phyloP scores from a whole-genome alignment of 1,140 invertebrate species.

The Homarus americanus region DNA sequence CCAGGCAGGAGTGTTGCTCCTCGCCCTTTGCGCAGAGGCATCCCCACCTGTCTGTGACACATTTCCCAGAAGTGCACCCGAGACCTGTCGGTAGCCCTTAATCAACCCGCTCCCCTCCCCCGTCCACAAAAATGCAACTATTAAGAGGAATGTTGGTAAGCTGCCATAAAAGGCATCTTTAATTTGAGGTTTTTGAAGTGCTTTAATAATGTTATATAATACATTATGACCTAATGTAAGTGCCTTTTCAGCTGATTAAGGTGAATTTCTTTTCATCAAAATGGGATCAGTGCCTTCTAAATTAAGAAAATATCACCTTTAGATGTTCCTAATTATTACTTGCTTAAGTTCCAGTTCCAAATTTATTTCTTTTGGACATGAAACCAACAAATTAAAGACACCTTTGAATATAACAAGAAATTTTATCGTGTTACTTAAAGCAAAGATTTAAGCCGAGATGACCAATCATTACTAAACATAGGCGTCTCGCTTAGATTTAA shows the following conservation, averaged over 20 bases:
- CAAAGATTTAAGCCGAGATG: not conserved
- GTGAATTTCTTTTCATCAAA: not conserved
- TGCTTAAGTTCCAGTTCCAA: not conserved
- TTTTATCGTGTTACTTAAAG: not conserved
- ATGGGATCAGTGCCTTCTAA: not conserved
- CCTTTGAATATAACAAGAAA: not conserved
- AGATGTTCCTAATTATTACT: not conserved
- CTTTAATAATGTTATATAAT: not conserved
- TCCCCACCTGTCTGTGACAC: slow-evolving; percentile 20
- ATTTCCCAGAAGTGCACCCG: not conserved
- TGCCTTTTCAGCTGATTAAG: not conserved
- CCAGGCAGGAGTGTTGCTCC: slow-evolving; percentile 11
- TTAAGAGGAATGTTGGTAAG: slow-evolving; percentile 8
- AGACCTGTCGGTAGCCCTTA: not conserved
- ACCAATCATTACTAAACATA: not conserved
- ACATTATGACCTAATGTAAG: not conserved
- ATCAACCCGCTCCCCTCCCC: not conserved
- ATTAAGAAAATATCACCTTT: not conserved
- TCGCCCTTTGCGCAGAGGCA: slow-evolving; percentile 22
- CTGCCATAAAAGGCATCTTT: slow-evolving; percentile 3
- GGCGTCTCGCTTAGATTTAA: not conserved
- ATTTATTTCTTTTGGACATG: not conserved
- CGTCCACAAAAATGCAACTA: not conserved
- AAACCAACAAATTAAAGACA: not conserved
- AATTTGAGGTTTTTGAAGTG: not conserved